phyloP scores from a whole-genome alignment of 2,888 invertebrate genomes.

The Lampropteryx suffumata region DNA sequence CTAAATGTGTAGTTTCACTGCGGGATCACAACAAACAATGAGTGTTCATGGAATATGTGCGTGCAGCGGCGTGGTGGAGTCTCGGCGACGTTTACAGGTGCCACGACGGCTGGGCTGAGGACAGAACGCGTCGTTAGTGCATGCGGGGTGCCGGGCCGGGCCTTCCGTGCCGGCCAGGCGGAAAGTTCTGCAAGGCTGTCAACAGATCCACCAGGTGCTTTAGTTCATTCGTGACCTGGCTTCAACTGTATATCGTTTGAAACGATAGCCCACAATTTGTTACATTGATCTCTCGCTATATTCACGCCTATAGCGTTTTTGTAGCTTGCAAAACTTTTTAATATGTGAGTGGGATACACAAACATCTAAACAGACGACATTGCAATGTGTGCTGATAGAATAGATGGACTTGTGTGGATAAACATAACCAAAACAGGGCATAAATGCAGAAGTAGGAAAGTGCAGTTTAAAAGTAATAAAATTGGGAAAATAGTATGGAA shows the following conservation, averaged over 20 bases:
- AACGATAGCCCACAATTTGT: neutral
- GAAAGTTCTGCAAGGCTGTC: constrained; percentile 50
- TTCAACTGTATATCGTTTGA: neutral
- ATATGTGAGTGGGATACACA: constrained; percentile 60
- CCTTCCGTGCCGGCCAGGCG: constrained; percentile 29
- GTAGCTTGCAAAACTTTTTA: constrained; percentile 64
- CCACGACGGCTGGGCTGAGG: constrained; percentile 79
- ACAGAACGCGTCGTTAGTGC: constrained; percentile 76
- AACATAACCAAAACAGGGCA: constrained; percentile 27
- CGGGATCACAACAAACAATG: constrained; percentile 82
- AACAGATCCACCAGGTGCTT: neutral
- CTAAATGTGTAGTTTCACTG: constrained; percentile 79
- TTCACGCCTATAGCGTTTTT: constrained; percentile 17
- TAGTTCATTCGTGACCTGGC: neutral
- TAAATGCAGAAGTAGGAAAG: constrained; percentile 22
- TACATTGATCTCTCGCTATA: constrained; percentile 3
- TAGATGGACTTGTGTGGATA: constrained; percentile 14
- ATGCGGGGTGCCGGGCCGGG: constrained; percentile 55
- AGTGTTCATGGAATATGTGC: constrained; percentile 81
- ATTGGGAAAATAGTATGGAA: constrained; percentile 36
- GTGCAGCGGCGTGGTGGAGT: constrained; percentile 71
- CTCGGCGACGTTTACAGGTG: constrained; percentile 70
- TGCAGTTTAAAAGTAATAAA: constrained; percentile 23
- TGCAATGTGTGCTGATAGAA: constrained; percentile 33
- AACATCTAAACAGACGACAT: constrained; percentile 41